Base-by-base conservation (phyloP, 2,888 invertebrate species). In the Pachydiplax longipennis region DNA sequence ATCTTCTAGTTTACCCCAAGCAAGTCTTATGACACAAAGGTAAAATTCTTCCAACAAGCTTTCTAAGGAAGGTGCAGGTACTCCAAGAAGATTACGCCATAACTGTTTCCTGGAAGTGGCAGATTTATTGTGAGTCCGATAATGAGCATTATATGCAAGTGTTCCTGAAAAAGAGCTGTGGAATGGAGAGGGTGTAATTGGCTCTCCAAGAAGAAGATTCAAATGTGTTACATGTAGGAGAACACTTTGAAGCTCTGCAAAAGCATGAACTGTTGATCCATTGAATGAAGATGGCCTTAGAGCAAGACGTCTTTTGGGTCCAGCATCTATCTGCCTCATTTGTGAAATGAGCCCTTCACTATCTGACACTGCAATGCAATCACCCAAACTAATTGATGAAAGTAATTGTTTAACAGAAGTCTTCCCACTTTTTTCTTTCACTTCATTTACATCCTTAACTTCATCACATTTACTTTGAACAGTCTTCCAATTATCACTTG, bases 131-230 rank as follows among this genome's bases (percentile, higher is more conserved):
- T 95, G 95, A 87, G 97, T 94, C 93, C 96, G 95, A 48, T 94
- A 93, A 91, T 96, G 96, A 44, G 97, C 94, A 94, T 97, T 97
- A 92, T 97, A 97, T 0, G 97, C 93, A 93, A 97, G 96, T 0
- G 97, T 96, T 0, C 97, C 97, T 93, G 97, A 96, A 92, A 95
- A 97, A 91, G 96, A 94, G 92, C 96, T 95, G n/a, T 95, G 95
- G 92, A 96, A 95, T 65, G 94, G 94, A 80, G 95, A 95, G 92
- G 94, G 93, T 61, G 94, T 93, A 92, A 96, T 96, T 0, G 96
- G 96, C 91, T 94, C 94, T 91, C 95, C 94, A 90, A 97, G 95
- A 73, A 97, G 93, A 0, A 94, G 94, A 94, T 97, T 97, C 15
- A 98, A 93, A 92, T 95, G 94, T 92, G 95, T 95, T 2, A 95